Evolutionary conservation across 2,113 vertebrate genomes (phyloP).

Genomic region (Perccottus glenii): DNA sequence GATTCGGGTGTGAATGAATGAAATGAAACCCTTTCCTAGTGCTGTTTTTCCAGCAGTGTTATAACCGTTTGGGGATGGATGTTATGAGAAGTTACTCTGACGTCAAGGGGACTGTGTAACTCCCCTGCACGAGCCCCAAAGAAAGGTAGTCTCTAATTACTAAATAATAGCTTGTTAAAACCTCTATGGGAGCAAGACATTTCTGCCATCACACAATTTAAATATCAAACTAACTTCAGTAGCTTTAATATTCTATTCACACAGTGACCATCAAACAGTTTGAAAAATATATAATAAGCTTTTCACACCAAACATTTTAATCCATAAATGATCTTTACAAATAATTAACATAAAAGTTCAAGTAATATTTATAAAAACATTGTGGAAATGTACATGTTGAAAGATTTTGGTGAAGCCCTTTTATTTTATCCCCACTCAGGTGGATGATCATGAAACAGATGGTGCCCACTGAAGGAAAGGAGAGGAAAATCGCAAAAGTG

Average conservation of each 20-base stretch:
- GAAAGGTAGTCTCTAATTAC: background rate
- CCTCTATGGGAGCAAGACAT: too few species aligned
- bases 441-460: slow-evolving; percentile 30
- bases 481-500: slow-evolving; percentile 10
- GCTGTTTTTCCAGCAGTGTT: background rate
- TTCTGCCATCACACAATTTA: too few species aligned
- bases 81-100: slow-evolving; percentile 34
- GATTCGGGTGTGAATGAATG: background rate
- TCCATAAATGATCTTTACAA: slow-evolving; percentile 28
- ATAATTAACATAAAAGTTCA: slow-evolving; percentile 40
- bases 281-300: background rate
- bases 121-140: background rate
- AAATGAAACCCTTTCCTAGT: too few species aligned
- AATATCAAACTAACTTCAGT: too few species aligned
- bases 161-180: background rate
- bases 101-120: slow-evolving; percentile 42
- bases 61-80: background rate
- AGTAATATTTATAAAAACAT: slow-evolving; percentile 44
- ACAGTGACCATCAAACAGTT: too few species aligned
- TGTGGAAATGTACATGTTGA: background rate
- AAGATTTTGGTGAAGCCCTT: slow-evolving; percentile 45
- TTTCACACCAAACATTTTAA: slow-evolving; percentile 59
- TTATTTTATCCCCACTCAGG: slow-evolving; percentile 1
- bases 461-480: slow-evolving; percentile 34
- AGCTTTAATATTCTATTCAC: too few species aligned